Evolutionary conservation across 92 coral and sea anemone species (phyloP).

Genomic region (Palythoa grandis): DNA sequence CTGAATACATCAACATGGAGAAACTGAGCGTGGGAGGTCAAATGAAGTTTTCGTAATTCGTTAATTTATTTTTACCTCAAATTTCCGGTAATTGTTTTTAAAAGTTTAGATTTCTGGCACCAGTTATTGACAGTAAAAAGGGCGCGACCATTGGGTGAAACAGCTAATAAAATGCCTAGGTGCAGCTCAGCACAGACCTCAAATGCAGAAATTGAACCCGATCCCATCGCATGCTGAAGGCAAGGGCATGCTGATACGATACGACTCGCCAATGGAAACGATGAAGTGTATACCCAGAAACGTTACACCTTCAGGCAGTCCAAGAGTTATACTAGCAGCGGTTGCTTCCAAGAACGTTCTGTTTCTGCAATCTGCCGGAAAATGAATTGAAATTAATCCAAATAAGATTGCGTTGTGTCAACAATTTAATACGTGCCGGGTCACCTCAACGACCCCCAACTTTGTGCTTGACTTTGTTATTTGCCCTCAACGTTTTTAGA

Average conservation of each 20-base stretch:
- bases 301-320: neutral
- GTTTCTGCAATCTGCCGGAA: conserved; percentile 20
- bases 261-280: neutral
- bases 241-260: conserved; percentile 1
- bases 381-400: neutral
- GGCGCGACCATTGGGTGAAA: conserved; percentile 4
- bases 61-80: neutral
- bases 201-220: neutral
- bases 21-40: neutral
- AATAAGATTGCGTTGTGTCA: neutral
- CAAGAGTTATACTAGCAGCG: neutral
- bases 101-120: conserved; percentile 19
- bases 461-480: neutral
- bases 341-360: neutral
- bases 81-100: conserved; percentile 32
- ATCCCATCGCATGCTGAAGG: conserved; percentile 18
- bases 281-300: neutral
- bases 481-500: conserved; percentile 24
- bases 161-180: neutral
- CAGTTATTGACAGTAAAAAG: conserved; percentile 21
- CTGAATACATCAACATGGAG: neutral
- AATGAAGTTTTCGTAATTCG: neutral
- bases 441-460: conserved; percentile 29
- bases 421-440: conserved; percentile 31
- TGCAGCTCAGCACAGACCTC: conserved; percentile 1